These are phyloP conservation scores for Deilephila elpenor DNA, from an alignment of 2,888 invertebrate species.

Conservation along the genomic window DNA sequence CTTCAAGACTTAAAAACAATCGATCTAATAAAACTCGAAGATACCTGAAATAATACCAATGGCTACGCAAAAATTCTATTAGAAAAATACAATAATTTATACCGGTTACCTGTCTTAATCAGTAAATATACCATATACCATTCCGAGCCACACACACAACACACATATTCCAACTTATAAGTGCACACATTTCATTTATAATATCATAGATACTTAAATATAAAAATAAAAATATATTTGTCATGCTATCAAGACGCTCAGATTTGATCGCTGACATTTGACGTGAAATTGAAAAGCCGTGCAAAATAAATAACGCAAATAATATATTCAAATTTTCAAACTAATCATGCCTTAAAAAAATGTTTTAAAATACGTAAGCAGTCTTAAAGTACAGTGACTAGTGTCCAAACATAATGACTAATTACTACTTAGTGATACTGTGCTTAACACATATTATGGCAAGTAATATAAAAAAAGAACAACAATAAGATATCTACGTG, in stretches of 20 bases:
- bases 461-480: too few relatives aligned
- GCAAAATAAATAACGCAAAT: constrained; percentile 34
- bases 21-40: too few relatives aligned
- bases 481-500: too few relatives aligned
- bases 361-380: neutral
- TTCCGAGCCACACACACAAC: neutral
- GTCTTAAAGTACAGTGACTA: neutral
- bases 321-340: neutral
- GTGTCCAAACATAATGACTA: constrained; percentile 3
- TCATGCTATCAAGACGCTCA: constrained; percentile 45
- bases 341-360: constrained; percentile 25
- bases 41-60: too few relatives aligned
- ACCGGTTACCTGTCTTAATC: too few relatives aligned
- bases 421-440: neutral
- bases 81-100: too few relatives aligned
- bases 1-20: too few relatives aligned
- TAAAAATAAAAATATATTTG: neutral
- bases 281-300: constrained; percentile 39
- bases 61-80: too few relatives aligned
- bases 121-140: too few relatives aligned
- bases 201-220: neutral
- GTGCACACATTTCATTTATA: neutral
- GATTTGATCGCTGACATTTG: constrained; percentile 69
- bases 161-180: neutral
- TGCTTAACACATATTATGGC: neutral